Evolutionary conservation across 2,797 vertebrate species (phyloP).

Genomic region (Periparus ater): DNA sequence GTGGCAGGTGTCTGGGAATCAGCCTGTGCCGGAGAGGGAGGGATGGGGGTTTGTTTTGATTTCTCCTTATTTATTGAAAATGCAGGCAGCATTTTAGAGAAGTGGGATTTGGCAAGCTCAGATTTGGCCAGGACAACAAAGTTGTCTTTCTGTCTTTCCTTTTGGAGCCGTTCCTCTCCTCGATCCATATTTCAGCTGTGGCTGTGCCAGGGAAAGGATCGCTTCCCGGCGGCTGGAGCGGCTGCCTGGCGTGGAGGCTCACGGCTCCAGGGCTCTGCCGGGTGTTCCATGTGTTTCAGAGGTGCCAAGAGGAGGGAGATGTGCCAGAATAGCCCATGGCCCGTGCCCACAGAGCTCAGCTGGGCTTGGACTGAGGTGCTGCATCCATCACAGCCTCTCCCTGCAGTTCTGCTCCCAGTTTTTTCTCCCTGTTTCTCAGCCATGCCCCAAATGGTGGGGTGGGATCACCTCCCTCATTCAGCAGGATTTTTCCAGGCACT

Average conservation of each 20-base stretch:
- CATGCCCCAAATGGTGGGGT: fast-evolving
- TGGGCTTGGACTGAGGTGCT: neutral
- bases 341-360: neutral
- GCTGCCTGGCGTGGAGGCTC: conserved; percentile 17
- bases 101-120: conserved; percentile 31
- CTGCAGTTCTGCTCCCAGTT: neutral
- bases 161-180: conserved; percentile 21
- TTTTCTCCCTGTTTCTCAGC: neutral
- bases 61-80: conserved; percentile 47
- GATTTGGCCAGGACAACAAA: conserved; percentile 59
- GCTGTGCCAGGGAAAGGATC: conserved; percentile 23
- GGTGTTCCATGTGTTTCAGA: neutral
- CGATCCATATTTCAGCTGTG: neutral
- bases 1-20: conserved; percentile 48
- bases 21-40: neutral
- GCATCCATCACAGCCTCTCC: neutral
- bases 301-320: neutral
- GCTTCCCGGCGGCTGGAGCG: neutral
- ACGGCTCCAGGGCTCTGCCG: neutral
- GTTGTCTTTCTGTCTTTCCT: conserved; percentile 56
- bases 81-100: conserved; percentile 34
- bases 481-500: neutral
- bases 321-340: neutral
- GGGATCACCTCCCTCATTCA: neutral
- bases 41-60: neutral